A percentile compares a stretch with the other conserved stretches of the same genome.
Conservation (phyloP, 2,888 invertebrate genomes). For the Euplexia lucipara region DNA sequence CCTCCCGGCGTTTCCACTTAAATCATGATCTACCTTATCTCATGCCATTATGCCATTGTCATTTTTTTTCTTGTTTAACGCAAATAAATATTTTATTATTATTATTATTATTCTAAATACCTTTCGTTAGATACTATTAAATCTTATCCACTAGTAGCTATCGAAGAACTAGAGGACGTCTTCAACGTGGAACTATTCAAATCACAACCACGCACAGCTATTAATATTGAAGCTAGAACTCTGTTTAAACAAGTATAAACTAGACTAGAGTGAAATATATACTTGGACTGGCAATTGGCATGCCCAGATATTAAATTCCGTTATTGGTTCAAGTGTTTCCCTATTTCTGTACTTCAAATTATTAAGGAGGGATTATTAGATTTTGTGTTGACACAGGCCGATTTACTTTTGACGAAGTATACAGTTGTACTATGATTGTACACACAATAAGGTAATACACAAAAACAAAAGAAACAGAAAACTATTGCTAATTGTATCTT, state of each 20-base stretch:
- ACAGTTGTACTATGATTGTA: not conserved
- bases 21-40: too few relatives aligned
- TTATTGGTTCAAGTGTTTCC: conserved; percentile 26
- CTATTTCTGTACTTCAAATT: conserved; percentile 18
- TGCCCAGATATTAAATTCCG: conserved; percentile 57
- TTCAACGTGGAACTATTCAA: conserved; percentile 80
- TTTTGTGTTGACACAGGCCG: conserved; percentile 7
- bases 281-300: conserved; percentile 55
- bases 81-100: too few relatives aligned
- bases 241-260: conserved; percentile 73
- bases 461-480: too few relatives aligned
- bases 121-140: too few relatives aligned
- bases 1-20: too few relatives aligned
- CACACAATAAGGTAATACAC: too few relatives aligned
- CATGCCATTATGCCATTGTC: too few relatives aligned
- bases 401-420: conserved; percentile 3
- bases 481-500: too few relatives aligned
- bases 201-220: conserved; percentile 79
- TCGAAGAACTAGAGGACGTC: conserved; percentile 59
- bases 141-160: conserved; percentile 56
- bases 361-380: conserved; percentile 21
- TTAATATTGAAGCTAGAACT: conserved; percentile 76
- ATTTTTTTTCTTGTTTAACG: too few relatives aligned
- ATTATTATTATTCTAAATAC: too few relatives aligned
- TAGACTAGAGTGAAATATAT: conserved; percentile 60